Percentiles rank a stretch among this genome's conserved stretches.
These are phyloP conservation scores for Dasyprocta punctata DNA, from an alignment of 2,113 vertebrate species.

Conservation along the genomic window DNA sequence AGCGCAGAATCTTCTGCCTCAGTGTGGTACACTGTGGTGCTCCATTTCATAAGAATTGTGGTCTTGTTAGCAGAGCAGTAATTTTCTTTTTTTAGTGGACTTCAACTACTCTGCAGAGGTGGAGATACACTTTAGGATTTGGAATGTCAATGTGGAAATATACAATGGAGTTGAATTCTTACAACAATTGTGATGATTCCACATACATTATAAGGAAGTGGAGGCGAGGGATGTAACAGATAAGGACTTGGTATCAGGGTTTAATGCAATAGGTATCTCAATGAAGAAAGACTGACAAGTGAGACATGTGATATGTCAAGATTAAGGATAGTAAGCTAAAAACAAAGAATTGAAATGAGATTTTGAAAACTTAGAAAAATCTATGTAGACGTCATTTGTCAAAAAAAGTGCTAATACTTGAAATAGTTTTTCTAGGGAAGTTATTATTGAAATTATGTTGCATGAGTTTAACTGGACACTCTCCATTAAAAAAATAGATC, in stretches of 20 bases:
- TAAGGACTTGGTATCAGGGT: neutral
- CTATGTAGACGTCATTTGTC: neutral
- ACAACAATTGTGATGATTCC: neutral
- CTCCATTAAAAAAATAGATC: neutral
- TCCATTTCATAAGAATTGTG: neutral
- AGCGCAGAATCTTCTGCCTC: neutral
- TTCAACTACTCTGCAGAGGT: neutral
- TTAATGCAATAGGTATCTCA: neutral
- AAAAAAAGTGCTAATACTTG: neutral
- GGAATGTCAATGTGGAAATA: neutral
- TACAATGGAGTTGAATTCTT: neutral
- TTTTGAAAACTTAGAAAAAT: neutral
- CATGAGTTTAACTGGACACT: neutral
- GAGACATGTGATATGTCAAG: neutral
- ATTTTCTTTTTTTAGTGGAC: no score
- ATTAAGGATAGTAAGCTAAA: neutral
- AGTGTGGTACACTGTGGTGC: fast-evolving
- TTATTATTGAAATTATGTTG: neutral
- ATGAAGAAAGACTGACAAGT: neutral
- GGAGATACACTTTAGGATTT: neutral
- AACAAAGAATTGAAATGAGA: neutral
- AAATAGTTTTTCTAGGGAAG: neutral
- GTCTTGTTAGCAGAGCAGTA: neutral
- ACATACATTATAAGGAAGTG: neutral
- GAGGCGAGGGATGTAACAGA: no score